A percentile compares a stretch with the other conserved stretches of the same genome.
Evolutionary conservation across 2,888 invertebrate genomes (phyloP).

Genomic region (Pseudococcus viburni): DNA sequence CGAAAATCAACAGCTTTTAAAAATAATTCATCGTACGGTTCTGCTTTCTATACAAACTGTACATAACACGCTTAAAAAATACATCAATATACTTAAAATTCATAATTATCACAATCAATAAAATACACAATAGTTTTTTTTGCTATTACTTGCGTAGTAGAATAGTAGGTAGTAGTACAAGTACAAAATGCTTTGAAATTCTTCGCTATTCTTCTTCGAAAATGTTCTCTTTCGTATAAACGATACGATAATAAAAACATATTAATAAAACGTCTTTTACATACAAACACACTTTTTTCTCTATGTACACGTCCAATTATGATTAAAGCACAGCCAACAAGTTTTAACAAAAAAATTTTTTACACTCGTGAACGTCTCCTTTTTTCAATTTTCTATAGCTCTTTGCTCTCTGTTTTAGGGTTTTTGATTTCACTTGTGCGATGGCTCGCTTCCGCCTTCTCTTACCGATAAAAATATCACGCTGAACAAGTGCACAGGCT

Average conservation of each 20-base stretch:
- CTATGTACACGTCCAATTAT: constrained; percentile 65
- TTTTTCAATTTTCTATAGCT: constrained; percentile 8
- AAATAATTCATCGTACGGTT: not conserved
- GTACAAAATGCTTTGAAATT: constrained; percentile 58
- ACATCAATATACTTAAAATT: constrained; percentile 62
- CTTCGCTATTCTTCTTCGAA: constrained; percentile 26
- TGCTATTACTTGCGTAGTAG: constrained; percentile 53
- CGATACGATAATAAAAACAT: constrained; percentile 45
- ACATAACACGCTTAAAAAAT: constrained; percentile 50
- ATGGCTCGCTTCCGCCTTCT: not conserved
- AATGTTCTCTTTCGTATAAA: constrained; percentile 14
- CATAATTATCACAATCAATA: constrained; percentile 65
- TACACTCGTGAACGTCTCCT: constrained; percentile 35
- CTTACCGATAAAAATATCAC: constrained; percentile 18
- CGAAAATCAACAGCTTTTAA: constrained; percentile 55
- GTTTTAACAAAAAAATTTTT: constrained; percentile 20
- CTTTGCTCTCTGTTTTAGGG: constrained; percentile 36
- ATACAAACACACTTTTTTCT: constrained; percentile 44
- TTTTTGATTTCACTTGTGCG: constrained; percentile 23
- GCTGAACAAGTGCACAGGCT: constrained; percentile 20
- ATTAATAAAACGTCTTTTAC: constrained; percentile 64
- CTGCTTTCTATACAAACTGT: constrained; percentile 41
- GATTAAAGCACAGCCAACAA: constrained; percentile 65
- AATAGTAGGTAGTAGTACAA: constrained; percentile 5
- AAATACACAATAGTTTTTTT: constrained; percentile 59